Conservation (phyloP, 2,888 invertebrate genomes). For the Aleiodes leptofemur region DNA sequence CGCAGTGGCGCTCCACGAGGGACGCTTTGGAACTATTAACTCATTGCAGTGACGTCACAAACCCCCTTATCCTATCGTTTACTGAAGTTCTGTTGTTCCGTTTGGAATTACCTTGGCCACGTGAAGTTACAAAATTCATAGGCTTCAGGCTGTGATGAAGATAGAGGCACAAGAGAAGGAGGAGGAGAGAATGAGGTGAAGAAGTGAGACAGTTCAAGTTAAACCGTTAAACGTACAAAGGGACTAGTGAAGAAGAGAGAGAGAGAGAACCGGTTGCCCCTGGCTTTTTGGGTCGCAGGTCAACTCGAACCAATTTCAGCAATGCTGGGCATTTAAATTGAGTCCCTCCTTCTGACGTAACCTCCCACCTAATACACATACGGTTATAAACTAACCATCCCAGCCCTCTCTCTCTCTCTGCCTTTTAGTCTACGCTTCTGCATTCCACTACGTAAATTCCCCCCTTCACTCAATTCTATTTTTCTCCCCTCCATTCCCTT, state of each 20-base stretch:
- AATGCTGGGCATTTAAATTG: slow-evolving; percentile 69
- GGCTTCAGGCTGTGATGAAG: slow-evolving; percentile 22
- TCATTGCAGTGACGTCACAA: too few relatives aligned
- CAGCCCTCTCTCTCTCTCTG: background rate
- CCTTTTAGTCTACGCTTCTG: slow-evolving; percentile 15
- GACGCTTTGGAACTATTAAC: too few relatives aligned
- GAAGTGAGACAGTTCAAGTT: background rate
- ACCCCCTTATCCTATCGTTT: too few relatives aligned
- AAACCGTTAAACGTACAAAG: slow-evolving; percentile 41
- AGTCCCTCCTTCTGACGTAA: slow-evolving; percentile 61
- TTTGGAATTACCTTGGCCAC: slow-evolving; percentile 34
- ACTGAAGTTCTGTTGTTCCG: background rate
- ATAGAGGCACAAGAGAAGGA: slow-evolving; percentile 34
- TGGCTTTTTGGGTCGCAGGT: slow-evolving; percentile 59
- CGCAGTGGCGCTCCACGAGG: too few relatives aligned
- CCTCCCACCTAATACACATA: slow-evolving; percentile 48
- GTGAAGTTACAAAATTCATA: slow-evolving; percentile 36
- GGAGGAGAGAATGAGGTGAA: background rate
- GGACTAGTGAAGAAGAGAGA: slow-evolving; percentile 29
- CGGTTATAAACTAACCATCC: slow-evolving; percentile 25
- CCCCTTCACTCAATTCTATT: slow-evolving; percentile 31
- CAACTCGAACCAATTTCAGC: slow-evolving; percentile 69
- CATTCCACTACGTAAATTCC: slow-evolving; percentile 10
- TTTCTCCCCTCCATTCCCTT: background rate
- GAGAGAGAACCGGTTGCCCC: slow-evolving; percentile 27